phyloP scores from a whole-genome alignment of 1,140 invertebrate species.

The Popillia japonica region DNA sequence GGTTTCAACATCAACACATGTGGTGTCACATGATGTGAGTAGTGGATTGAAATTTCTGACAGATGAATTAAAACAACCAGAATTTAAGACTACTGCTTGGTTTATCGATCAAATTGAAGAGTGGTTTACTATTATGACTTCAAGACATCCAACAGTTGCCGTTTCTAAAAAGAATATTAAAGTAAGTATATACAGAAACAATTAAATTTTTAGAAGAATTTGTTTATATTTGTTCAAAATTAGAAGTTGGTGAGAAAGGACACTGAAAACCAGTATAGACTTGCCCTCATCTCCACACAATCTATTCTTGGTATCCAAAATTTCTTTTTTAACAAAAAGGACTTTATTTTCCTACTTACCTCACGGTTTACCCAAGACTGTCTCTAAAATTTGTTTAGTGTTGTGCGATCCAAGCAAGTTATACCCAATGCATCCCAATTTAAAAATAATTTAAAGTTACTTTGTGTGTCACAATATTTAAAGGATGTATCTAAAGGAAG shows the following conservation, averaged over 20 bases:
- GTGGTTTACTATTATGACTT: no score
- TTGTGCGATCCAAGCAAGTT: slow-evolving; percentile 43
- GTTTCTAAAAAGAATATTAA: neutral
- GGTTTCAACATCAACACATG: slow-evolving; percentile 42
- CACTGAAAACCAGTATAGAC: slow-evolving; percentile 36
- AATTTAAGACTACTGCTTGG: no score
- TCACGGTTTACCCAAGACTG: slow-evolving; percentile 46
- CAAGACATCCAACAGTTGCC: no score
- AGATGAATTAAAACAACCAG: no score
- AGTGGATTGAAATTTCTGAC: slow-evolving; percentile 40
- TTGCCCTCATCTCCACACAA: no score
- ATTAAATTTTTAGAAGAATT: slow-evolving; percentile 36
- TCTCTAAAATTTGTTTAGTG: slow-evolving; percentile 47
- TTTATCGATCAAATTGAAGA: no score
- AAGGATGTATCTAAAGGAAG: slow-evolving; percentile 45
- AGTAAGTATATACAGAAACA: neutral
- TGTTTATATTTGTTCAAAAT: neutral
- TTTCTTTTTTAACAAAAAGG: neutral
- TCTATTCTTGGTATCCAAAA: neutral
- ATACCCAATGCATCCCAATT: slow-evolving; percentile 46
- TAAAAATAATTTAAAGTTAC: slow-evolving; percentile 46
- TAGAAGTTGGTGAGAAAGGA: neutral
- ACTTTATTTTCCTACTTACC: slow-evolving; percentile 21
- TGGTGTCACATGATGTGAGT: slow-evolving; percentile 41
- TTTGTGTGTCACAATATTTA: slow-evolving; percentile 46